These are phyloP conservation scores for Nyctalus aviator DNA, from an alignment of 2,797 vertebrate genomes.

Conservation along the genomic window DNA sequence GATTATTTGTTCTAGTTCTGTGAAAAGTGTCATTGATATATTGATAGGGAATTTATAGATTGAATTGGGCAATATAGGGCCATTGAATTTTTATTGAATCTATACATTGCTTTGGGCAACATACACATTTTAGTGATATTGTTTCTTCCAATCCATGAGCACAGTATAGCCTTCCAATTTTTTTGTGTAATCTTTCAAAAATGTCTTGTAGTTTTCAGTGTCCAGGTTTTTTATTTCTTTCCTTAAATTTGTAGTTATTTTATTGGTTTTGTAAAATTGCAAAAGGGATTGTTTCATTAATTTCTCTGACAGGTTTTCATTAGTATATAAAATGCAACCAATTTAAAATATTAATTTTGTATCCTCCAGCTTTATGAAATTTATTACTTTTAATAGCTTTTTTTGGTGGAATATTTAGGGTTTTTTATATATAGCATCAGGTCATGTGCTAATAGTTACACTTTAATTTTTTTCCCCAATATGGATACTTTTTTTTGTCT, in stretches of 20 bases:
- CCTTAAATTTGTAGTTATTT: background rate
- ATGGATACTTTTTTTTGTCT: background rate
- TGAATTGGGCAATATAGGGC: too few relatives aligned
- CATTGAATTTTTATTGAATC: background rate
- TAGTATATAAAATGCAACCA: background rate
- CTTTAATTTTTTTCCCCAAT: background rate
- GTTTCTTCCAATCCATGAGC: background rate
- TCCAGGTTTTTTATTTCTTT: background rate
- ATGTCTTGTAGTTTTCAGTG: background rate
- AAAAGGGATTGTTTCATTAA: background rate
- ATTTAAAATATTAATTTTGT: background rate
- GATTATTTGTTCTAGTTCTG: background rate
- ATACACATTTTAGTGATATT: background rate
- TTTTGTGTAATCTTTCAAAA: too few relatives aligned
- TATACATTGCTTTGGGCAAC: background rate
- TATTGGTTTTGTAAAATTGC: background rate
- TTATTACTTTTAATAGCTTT: background rate
- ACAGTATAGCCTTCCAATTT: background rate
- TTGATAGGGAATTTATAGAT: background rate
- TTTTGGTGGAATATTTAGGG: background rate
- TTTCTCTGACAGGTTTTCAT: background rate
- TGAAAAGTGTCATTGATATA: background rate
- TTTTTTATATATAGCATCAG: background rate
- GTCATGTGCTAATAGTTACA: background rate
- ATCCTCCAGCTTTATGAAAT: background rate